phyloP scores from a whole-genome alignment of 2,797 vertebrate species.

The Gymnocypris eckloni region DNA sequence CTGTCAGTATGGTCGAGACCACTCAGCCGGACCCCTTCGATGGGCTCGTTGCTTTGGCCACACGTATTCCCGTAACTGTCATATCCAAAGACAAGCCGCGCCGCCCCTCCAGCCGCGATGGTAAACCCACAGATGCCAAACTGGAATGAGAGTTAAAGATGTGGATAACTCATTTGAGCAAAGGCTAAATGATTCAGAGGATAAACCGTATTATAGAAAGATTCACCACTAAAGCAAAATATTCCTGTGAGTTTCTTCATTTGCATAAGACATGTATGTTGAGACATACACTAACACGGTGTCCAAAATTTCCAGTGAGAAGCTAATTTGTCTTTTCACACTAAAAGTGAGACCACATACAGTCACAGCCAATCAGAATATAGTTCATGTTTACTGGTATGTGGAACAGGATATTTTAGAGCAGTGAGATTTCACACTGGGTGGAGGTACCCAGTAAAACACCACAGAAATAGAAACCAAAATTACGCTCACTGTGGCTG shows the following conservation, averaged over 20 bases:
- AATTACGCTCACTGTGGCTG: not conserved
- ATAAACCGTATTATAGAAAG: slow-evolving; percentile 19
- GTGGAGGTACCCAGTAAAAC: not conserved
- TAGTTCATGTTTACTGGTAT: not conserved
- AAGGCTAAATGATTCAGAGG: not conserved
- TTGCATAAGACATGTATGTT: not conserved
- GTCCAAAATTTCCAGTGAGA: not conserved
- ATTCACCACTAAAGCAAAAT: not conserved
- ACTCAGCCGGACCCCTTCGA: slow-evolving; percentile 87
- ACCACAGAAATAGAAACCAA: slow-evolving; percentile 5
- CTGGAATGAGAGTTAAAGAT: slow-evolving; percentile 71
- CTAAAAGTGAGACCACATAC: not conserved
- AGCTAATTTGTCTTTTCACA: not conserved
- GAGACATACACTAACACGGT: not conserved
- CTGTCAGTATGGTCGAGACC: slow-evolving; percentile 91
- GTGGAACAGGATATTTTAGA: not conserved
- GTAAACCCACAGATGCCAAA: slow-evolving; percentile 96
- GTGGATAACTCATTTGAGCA: not conserved
- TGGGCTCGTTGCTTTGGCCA: slow-evolving; percentile 88
- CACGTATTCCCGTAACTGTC: slow-evolving; percentile 99
- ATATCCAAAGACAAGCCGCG: slow-evolving; percentile 91
- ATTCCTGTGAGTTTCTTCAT: not conserved
- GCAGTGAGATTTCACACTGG: slow-evolving; percentile 23
- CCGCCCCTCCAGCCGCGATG: slow-evolving; percentile 92
- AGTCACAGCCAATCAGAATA: not conserved